These are phyloP conservation scores for Nixonia krombeini DNA, from an alignment of 1,140 invertebrate species.

Conservation along the genomic window DNA sequence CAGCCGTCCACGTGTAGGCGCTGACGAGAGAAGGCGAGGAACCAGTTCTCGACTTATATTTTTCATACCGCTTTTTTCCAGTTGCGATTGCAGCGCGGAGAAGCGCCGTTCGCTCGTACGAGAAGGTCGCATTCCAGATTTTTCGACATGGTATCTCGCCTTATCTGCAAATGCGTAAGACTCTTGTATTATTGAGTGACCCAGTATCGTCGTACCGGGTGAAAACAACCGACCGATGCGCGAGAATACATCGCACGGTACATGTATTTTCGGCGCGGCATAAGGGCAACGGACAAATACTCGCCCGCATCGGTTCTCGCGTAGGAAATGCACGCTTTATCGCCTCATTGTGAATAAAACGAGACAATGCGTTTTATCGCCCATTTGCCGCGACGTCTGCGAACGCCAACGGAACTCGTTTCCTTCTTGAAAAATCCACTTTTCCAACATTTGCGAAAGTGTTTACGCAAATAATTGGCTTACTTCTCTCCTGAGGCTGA, in stretches of 20 bases:
- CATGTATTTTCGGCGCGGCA: background rate
- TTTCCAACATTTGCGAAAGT: too few relatives aligned
- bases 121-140: constrained; percentile 13
- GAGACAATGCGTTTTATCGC: too few relatives aligned
- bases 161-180: constrained; percentile 10
- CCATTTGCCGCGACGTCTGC: too few relatives aligned
- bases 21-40: constrained; percentile 35
- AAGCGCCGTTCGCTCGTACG: constrained; percentile 3
- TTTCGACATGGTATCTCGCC: constrained; percentile 5
- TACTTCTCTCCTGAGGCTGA: too few relatives aligned
- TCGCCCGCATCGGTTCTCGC: background rate
- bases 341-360: too few relatives aligned
- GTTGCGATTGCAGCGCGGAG: constrained; percentile 23
- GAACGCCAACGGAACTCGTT: too few relatives aligned
- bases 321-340: too few relatives aligned
- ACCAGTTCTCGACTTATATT: constrained; percentile 36
- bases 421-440: too few relatives aligned
- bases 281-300: background rate
- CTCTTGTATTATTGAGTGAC: constrained; percentile 16
- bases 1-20: constrained; percentile 39
- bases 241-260: too few relatives aligned
- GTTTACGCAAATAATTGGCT: too few relatives aligned
- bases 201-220: constrained; percentile 8
- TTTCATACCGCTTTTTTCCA: constrained; percentile 33
- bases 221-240: constrained; percentile 9